Evolutionary conservation across 2,797 vertebrate species (phyloP), one percentile per base, ranked within the genome.

Genomic region (Chelmon rostratus): DNA sequence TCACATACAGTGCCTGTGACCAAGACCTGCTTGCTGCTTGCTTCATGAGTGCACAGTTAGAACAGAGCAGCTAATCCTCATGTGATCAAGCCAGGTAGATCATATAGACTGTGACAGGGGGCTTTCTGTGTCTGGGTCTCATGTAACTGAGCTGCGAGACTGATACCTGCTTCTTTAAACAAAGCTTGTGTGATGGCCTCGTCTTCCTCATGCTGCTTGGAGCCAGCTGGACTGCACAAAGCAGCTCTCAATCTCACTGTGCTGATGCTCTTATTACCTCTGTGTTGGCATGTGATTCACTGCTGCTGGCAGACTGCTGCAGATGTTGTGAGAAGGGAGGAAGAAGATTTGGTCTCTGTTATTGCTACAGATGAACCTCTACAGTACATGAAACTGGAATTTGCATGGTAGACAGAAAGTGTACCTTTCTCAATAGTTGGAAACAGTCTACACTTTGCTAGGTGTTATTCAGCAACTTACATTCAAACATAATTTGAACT

Each of bases 121-220:
- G 67, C 23, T 81, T 75, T 80, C 67, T 15, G 6, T 72, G 44
- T 11, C 18, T 52, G 68, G 54, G 52, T 71, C 72, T 85, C 79
- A 8, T 64, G 69, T 85, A 79, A 78, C 82, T 11, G 66, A 77
- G 75, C 40, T 28, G 37, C 46, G 73, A 53, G 69, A 68, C 49
- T 68, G 79, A 83, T 86, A 84, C 86, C 78, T 68, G 74, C 63
- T 47, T 56, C 80, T 78, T 82, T 33, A 76, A 88, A 91, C 91
- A 91, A 90, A 82, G 74, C 54, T 72, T 52, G 66, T 85, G 90
- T 90, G 76, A 89, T 76, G 76, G 76, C 59, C 65, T 74, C 18
- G 5, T 88, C 76, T 74, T 81, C 78, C 46, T 81, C 70, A 9
- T 16, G 25, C 72, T 87, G 76, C 73, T 8, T 23, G 0, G 33